Percentiles rank a stretch among this genome's conserved stretches.
Evolutionary conservation across 2,113 vertebrate species (phyloP).

Genomic region (Cavia porcellus): DNA sequence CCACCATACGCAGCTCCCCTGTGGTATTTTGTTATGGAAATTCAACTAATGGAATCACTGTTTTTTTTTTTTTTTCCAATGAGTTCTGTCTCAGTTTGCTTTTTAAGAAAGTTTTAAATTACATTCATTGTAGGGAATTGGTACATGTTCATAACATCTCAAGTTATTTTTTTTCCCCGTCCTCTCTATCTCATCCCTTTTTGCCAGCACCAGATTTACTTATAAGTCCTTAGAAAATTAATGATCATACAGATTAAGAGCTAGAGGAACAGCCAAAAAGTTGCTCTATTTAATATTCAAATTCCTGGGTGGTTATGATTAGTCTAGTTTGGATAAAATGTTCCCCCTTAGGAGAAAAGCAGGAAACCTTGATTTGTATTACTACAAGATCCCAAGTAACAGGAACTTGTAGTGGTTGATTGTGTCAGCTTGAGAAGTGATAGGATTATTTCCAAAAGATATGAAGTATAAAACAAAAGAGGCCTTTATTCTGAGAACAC

Average conservation of each 20-base stretch:
- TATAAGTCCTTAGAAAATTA: too few relatives aligned
- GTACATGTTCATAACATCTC: too few relatives aligned
- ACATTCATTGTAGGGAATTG: not conserved
- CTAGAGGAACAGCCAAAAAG: not conserved
- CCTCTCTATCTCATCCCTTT: too few relatives aligned
- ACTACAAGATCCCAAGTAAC: not conserved
- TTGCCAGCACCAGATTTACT: too few relatives aligned
- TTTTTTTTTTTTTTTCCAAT: not conserved
- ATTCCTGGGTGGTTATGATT: not conserved
- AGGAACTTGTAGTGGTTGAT: not conserved
- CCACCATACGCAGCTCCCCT: too few relatives aligned
- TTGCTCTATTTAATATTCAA: not conserved
- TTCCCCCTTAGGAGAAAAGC: not conserved
- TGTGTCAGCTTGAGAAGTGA: too few relatives aligned
- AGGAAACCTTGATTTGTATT: not conserved
- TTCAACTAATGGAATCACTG: not conserved
- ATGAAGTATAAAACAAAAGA: too few relatives aligned
- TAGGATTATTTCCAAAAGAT: too few relatives aligned
- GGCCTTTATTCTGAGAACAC: too few relatives aligned
- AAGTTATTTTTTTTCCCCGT: too few relatives aligned
- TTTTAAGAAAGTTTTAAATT: not conserved
- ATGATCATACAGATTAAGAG: too few relatives aligned
- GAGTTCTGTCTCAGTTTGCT: not conserved
- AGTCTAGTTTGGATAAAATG: not conserved
- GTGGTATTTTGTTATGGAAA: not conserved